Evolutionary conservation across 2,797 vertebrate species (phyloP).

Genomic region (Phyllotis vaccarum): DNA sequence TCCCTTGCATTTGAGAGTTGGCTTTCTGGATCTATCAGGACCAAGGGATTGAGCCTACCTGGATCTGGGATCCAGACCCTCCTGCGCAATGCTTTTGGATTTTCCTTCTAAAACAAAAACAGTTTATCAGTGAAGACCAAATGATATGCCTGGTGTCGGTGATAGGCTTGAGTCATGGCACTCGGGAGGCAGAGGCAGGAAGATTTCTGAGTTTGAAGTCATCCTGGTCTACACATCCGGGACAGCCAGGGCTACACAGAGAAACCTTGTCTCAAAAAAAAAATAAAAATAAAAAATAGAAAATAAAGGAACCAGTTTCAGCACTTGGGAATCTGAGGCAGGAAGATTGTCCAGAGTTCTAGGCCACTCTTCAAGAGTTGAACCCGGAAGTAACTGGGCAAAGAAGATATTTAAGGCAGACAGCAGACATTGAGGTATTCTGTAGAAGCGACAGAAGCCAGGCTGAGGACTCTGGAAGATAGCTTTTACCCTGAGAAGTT

Average conservation of each 20-base stretch:
- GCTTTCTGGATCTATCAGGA: conserved; percentile 90
- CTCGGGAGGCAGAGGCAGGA: not conserved
- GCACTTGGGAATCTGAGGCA: not conserved
- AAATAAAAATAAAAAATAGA: not conserved
- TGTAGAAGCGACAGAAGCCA: too few relatives aligned
- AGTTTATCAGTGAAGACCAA: not conserved
- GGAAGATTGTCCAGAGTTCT: not conserved
- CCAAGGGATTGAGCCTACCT: conserved; percentile 92
- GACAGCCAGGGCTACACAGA: not conserved
- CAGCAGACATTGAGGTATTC: too few relatives aligned
- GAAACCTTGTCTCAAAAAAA: not conserved
- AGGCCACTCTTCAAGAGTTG: not conserved
- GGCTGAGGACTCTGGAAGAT: too few relatives aligned
- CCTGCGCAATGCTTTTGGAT: conserved; percentile 88
- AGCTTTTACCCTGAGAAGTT: too few relatives aligned
- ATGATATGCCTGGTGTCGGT: not conserved
- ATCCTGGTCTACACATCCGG: not conserved
- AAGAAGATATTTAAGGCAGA: too few relatives aligned
- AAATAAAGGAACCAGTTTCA: not conserved
- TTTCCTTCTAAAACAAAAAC: not conserved
- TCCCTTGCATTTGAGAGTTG: conserved; percentile 87
- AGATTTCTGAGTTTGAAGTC: not conserved
- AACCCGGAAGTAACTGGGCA: too few relatives aligned
- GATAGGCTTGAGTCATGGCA: not conserved
- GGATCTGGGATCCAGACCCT: conserved; percentile 92